These are phyloP conservation scores for Sander lucioperca DNA, from an alignment of 2,113 vertebrate genomes.

Conservation along the genomic window DNA sequence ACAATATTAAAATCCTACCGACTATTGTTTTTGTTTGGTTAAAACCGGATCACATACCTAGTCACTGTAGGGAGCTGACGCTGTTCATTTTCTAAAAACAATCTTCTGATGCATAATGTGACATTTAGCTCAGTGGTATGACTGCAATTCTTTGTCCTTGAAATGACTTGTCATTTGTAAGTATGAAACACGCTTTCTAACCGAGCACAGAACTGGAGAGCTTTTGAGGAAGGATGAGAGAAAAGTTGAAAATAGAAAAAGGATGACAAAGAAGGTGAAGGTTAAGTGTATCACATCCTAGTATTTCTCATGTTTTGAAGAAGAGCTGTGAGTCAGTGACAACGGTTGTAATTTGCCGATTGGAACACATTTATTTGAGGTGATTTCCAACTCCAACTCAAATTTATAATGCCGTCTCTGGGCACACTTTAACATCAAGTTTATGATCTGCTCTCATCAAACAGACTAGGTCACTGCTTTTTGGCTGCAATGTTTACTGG, in stretches of 20 bases:
- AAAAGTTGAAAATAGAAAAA: constrained; percentile 2
- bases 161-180: constrained; percentile 11
- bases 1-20: neutral
- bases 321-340: constrained; percentile 46
- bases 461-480: constrained; percentile 62
- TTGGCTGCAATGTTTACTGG: constrained; percentile 48
- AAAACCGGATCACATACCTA: neutral
- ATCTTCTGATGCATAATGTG: neutral
- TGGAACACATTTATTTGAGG: constrained; percentile 55
- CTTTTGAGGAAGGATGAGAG: constrained; percentile 1
- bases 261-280: constrained; percentile 13
- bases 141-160: constrained; percentile 23
- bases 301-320: constrained; percentile 36
- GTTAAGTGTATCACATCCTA: constrained; percentile 23
- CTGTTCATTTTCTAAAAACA: constrained; percentile 2
- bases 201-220: neutral
- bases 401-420: constrained; percentile 46
- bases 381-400: constrained; percentile 55
- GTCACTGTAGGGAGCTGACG: neutral
- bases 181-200: constrained; percentile 12
- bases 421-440: constrained; percentile 63
- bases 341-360: constrained; percentile 37
- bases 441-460: constrained; percentile 69
- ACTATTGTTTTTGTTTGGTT: neutral
- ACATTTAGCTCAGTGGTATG: constrained; percentile 15